phyloP scores from a whole-genome alignment of 2,113 vertebrate species.

The Numida meleagris region DNA sequence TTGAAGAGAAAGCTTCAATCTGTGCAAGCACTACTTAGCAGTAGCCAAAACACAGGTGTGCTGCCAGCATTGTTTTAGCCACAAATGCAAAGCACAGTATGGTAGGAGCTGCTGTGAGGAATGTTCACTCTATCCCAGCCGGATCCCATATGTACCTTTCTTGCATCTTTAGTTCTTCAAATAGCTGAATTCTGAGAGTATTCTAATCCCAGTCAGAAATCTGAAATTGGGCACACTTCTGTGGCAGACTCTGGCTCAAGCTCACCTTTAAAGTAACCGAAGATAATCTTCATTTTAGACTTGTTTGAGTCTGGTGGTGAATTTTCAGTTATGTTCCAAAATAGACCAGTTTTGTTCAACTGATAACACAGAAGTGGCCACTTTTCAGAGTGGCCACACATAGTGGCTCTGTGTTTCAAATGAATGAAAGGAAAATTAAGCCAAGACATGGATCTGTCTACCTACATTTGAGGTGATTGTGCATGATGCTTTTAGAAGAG shows the following conservation, averaged over 20 bases:
- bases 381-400: neutral
- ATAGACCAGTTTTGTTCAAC: neutral
- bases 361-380: neutral
- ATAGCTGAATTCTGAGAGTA: accelerated
- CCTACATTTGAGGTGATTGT: neutral
- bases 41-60: accelerated
- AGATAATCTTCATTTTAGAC: neutral
- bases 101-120: neutral
- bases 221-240: neutral
- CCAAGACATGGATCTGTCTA: neutral
- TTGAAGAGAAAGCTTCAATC: neutral
- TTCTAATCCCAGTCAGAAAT: neutral
- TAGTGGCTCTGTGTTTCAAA: neutral
- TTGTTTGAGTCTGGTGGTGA: neutral
- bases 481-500: neutral
- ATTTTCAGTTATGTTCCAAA: neutral
- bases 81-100: neutral
- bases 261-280: neutral
- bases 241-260: neutral
- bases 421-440: slow-evolving; percentile 13
- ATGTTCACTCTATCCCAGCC: neutral
- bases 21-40: neutral
- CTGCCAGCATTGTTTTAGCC: neutral
- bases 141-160: neutral
- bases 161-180: neutral